Base-by-base conservation (phyloP, 2,113 vertebrate species). In the Xenus cinereus region DNA sequence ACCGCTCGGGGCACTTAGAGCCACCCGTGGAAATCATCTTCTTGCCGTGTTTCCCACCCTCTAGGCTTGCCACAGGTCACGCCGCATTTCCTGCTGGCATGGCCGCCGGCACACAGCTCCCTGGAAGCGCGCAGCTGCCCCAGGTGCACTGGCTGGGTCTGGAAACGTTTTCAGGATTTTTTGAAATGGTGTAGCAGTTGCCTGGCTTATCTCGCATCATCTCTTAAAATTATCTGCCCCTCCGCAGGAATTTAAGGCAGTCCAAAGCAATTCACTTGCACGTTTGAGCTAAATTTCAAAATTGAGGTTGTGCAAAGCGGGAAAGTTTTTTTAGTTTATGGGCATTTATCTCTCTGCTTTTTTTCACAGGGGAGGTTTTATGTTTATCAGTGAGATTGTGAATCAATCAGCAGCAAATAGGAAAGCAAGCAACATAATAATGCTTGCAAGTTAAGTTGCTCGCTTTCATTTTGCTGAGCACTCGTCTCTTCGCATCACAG, bases 31-130 rank as follows among this genome's bases (percentile, higher is more conserved):
- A 94, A 94, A 88, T 53, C 54, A 53, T 53, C 84, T 68, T 57
- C 59, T 73, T 0, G 0, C 10, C 4, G 66, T 0, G 0, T 64
- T 93, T 95, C 94, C 84, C 95, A 93, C 35, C 80, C 64, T 93
- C n/a, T 35, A 27, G 66, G 92, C 88, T 96, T 0, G 2, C 86
- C 88, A 89, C 66, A 46, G 80, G 89, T 92, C 96, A 96, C 4
- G 26, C 68, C 7, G 3, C 66, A 62, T 95, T 97, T 96, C 92
- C 96, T 93, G 77, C 81, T 97, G 95, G 86, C 91, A 82, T 1
- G 0, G 43, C 37, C 4, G 1, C 35, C 8, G 12, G 90, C 74
- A 82, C 0, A 1, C 92, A 87, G 80, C 69, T 92, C 92, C 76
- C 66, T 92, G 94, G 69, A 84, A 92, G 81, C 2, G 1, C 0